These are phyloP conservation scores for Epinephelus moara DNA, from an alignment of 2,113 vertebrate species.

Conservation along the genomic window DNA sequence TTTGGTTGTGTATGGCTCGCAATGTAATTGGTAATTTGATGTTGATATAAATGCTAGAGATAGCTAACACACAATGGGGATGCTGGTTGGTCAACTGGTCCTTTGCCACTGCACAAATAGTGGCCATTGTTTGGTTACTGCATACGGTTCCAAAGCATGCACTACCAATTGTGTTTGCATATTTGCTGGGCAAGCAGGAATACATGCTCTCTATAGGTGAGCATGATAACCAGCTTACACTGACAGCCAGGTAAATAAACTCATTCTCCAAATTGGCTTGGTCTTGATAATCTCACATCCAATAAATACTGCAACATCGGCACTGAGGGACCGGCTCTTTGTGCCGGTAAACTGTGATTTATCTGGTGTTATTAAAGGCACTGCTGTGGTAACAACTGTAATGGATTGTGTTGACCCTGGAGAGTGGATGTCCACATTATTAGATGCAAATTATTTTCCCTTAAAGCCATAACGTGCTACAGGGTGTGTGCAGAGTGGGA, in stretches of 20 bases:
- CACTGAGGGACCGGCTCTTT: slow-evolving; percentile 9
- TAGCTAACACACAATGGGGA: neutral
- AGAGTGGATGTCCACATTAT: slow-evolving; percentile 34
- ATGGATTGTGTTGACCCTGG: slow-evolving; percentile 26
- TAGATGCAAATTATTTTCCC: slow-evolving; percentile 31
- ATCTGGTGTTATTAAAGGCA: neutral
- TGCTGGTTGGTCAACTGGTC: neutral
- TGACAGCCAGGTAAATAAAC: slow-evolving; percentile 23
- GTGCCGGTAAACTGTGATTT: slow-evolving; percentile 12
- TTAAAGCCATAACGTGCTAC: slow-evolving; percentile 32
- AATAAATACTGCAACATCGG: neutral
- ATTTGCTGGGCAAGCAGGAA: slow-evolving; percentile 17
- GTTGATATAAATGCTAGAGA: slow-evolving; percentile 13
- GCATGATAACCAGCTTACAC: slow-evolving; percentile 12
- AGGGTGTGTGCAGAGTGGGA: slow-evolving; percentile 14
- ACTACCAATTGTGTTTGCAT: neutral
- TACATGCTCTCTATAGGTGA: neutral
- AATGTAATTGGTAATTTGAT: slow-evolving; percentile 6
- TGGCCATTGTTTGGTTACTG: slow-evolving; percentile 7
- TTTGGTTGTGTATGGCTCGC: neutral
- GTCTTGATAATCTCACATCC: slow-evolving; percentile 3
- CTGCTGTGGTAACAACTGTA: slow-evolving; percentile 11
- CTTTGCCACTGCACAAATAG: neutral
- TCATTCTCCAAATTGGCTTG: slow-evolving; percentile 17
- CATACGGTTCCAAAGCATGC: neutral